These are phyloP conservation scores for Strix occidentalis DNA, from an alignment of 2,797 vertebrate species.

Conservation along the genomic window DNA sequence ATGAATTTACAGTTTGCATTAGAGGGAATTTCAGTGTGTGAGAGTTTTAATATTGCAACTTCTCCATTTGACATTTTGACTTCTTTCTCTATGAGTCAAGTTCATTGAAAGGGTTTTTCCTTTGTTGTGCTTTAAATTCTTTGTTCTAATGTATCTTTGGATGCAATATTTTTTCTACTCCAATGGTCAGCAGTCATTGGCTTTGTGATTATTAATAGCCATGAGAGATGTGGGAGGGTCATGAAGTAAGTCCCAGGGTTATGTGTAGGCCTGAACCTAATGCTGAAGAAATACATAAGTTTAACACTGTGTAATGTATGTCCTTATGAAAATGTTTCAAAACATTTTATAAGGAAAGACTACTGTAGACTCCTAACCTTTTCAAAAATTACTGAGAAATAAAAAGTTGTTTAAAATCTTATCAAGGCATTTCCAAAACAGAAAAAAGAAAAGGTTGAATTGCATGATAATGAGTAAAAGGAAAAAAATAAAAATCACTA, in stretches of 20 bases:
- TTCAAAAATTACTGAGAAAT: background rate
- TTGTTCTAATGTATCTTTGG: background rate
- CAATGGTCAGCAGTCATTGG: background rate
- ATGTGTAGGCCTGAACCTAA: background rate
- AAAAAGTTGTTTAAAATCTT: background rate
- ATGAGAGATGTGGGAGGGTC: background rate
- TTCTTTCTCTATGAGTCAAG: background rate
- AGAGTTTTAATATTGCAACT: background rate
- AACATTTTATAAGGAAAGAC: background rate
- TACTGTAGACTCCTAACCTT: rapidly evolving
- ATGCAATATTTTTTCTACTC: background rate
- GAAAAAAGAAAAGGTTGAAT: rapidly evolving
- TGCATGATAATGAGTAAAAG: background rate
- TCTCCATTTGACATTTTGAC: background rate
- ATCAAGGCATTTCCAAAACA: background rate
- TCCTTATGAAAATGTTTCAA: background rate
- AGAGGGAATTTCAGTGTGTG: background rate
- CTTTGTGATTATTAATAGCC: background rate
- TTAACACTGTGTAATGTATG: background rate
- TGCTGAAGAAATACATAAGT: background rate
- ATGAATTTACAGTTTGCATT: background rate
- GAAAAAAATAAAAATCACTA: background rate
- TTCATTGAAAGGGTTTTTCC: background rate
- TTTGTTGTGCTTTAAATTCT: background rate
- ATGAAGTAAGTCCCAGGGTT: background rate